Base-by-base conservation (phyloP, 2,113 vertebrate genomes). In the Agapornis roseicollis region DNA sequence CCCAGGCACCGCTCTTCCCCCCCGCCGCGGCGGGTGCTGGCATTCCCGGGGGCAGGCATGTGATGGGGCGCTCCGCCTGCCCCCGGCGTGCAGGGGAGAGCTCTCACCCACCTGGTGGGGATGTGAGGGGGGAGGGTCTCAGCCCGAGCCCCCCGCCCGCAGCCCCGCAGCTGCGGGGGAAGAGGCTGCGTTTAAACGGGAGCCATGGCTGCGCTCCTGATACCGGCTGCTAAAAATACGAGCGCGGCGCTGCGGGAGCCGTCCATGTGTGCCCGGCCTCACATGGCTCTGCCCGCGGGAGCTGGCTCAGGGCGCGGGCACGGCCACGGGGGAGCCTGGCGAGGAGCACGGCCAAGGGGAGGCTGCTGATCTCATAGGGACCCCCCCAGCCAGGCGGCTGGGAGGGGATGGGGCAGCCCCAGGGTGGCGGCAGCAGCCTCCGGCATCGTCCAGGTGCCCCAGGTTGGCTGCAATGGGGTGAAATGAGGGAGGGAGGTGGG, bases 201-300 rank as follows among this genome's bases (percentile, higher is more conserved):
- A 94, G 88, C 70, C 95, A 80, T 86, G 82, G 89, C 89, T 83
- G 86, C 80, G 95, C 93, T 94, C 89, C 77, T 93, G 95, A 89
- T 93, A 89, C 85, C 56, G 88, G 52, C 90, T 93, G 95, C 95
- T 93, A 94, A 96, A 96, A 96, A 96, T 96, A 96, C 95, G 80
- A n/a, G 90, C 90, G 22, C 78, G 17, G 85, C 24, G 85, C 84
- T 28, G 88, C 24, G 47, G 77, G 82, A 89, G 93, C 90, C 44
- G 17, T 44, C 44, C 95, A 96, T 94, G 93, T 94, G 93, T 94
- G 89, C 37, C 8, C 85, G 69, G 93, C 88, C 93, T 93, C 93
- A 96, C 95, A 96, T 95, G 93, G 90, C 90, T 79, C 55, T 13
- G 55, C 68, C 88, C 4, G 63, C 33, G 74, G 29, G 9, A 9